Evolutionary conservation across 1,140 invertebrate species (phyloP).

Genomic region (Acromyrmex charruanus): DNA sequence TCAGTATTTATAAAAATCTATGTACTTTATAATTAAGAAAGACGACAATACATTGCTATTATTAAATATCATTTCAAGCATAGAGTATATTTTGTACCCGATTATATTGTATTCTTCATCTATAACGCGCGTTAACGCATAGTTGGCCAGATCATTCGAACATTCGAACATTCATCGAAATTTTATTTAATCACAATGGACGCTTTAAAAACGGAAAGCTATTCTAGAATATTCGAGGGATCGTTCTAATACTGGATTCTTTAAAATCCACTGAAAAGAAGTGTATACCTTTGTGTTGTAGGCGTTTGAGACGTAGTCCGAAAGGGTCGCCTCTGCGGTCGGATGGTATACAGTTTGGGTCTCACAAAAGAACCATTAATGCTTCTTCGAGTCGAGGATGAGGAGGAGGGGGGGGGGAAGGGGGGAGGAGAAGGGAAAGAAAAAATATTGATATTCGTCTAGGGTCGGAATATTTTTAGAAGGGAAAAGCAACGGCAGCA

Average conservation of each 20-base stretch:
- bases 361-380: constrained; percentile 79
- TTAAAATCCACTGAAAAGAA: constrained; percentile 52
- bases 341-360: constrained; percentile 67
- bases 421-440: constrained; percentile 30
- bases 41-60: constrained; percentile 15
- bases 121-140: not conserved
- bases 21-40: constrained; percentile 26
- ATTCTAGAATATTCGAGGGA: constrained; percentile 28
- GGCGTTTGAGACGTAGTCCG: not conserved
- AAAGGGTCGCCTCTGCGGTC: constrained; percentile 67
- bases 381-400: constrained; percentile 55
- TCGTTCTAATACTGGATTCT: not conserved
- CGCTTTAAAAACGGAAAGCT: constrained; percentile 25
- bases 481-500: constrained; percentile 42
- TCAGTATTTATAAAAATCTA: not conserved
- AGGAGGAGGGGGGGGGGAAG: not conserved
- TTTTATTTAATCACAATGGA: constrained; percentile 46
- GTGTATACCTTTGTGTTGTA: constrained; percentile 39
- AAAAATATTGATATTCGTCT: constrained; percentile 72
- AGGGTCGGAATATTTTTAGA: constrained; percentile 82
- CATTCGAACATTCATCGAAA: constrained; percentile 15
- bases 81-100: not conserved
- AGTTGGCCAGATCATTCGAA: not conserved
- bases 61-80: constrained; percentile 5
- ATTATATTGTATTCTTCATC: not conserved